Evolutionary conservation across 2,797 vertebrate species (phyloP).

Genomic region (Florisuga fusca): DNA sequence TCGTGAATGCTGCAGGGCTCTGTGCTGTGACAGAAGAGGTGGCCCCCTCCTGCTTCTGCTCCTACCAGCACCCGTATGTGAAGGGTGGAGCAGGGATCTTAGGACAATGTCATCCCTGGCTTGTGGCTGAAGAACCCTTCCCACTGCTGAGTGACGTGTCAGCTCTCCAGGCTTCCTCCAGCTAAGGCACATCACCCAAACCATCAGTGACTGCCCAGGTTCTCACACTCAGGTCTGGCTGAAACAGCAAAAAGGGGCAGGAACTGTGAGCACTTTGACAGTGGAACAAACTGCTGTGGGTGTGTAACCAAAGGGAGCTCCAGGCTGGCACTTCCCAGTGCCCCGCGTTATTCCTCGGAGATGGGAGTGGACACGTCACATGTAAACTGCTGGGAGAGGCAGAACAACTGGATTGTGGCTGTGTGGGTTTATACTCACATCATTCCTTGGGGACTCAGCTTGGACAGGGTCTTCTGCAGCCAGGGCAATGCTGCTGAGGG

Average conservation of each 20-base stretch:
- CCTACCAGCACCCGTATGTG: background rate
- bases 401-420: background rate
- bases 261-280: background rate
- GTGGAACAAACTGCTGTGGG: accelerated
- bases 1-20: accelerated
- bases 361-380: accelerated
- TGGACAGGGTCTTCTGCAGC: constrained; percentile 95
- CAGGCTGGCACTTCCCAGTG: accelerated
- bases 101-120: too few species aligned
- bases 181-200: background rate
- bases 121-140: background rate
- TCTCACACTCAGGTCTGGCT: background rate
- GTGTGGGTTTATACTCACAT: constrained; percentile 79
- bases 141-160: accelerated
- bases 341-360: accelerated
- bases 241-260: background rate
- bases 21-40: accelerated
- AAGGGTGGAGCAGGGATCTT: background rate
- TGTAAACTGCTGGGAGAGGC: background rate
- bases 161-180: background rate
- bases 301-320: background rate
- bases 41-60: background rate
- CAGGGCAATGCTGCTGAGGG: constrained; percentile 95
- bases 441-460: constrained; percentile 89
- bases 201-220: too few species aligned